Conservation (phyloP, 2,888 invertebrate species). For the Volucella inflata region DNA sequence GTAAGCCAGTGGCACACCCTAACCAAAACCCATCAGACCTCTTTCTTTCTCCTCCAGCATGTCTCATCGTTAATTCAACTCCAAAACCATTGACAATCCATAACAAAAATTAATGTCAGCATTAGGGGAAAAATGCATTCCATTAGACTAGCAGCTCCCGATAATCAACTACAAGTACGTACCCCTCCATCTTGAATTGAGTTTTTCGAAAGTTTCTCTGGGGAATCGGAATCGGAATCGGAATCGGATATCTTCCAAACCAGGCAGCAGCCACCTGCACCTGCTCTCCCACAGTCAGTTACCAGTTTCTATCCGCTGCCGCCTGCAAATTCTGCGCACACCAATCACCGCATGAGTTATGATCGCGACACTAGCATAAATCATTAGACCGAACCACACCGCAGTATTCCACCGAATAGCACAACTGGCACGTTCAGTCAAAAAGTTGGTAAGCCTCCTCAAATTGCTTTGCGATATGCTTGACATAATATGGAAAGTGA, state of each 20-base stretch:
- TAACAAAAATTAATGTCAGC: constrained; percentile 68
- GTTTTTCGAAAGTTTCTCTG: constrained; percentile 66
- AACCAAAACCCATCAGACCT: no score
- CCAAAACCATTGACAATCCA: constrained; percentile 65
- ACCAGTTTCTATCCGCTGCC: constrained; percentile 20
- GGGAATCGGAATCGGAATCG: constrained; percentile 39
- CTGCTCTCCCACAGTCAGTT: constrained; percentile 67
- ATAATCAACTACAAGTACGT: constrained; percentile 4
- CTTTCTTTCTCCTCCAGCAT: constrained; percentile 7
- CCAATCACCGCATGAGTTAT: constrained; percentile 73
- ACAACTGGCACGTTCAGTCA: constrained; percentile 64
- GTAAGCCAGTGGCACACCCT: no score
- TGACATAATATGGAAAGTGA: constrained; percentile 74
- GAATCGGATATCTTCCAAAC: constrained; percentile 47
- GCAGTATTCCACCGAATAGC: constrained; percentile 37
- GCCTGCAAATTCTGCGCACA: constrained; percentile 26
- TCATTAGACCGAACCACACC: constrained; percentile 64
- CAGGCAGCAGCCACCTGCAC: constrained; percentile 66
- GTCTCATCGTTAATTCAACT: constrained; percentile 64
- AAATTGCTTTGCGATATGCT: constrained; percentile 70
- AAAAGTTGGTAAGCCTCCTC: constrained; percentile 64
- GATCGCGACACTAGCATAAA: constrained; percentile 72
- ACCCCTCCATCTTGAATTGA: constrained; percentile 30
- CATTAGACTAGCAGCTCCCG: constrained; percentile 38
- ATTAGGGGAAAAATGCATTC: constrained; percentile 36